Evolutionary conservation across 2,888 invertebrate genomes (phyloP).

Genomic region (Leptinotarsa tumamoca): DNA sequence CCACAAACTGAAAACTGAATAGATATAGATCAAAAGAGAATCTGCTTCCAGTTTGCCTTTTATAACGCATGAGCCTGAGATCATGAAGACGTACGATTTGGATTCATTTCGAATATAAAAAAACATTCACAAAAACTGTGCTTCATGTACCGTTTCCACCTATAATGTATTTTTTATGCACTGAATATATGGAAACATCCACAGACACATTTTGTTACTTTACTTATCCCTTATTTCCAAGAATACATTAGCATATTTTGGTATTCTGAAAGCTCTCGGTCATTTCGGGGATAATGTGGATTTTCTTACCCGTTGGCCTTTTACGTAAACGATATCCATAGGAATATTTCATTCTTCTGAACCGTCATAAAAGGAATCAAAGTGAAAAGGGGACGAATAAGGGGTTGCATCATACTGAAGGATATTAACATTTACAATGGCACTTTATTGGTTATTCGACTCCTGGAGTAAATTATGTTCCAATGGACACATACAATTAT

Average conservation of each 20-base stretch:
- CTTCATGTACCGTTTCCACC: slow-evolving; percentile 18
- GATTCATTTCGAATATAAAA: not conserved
- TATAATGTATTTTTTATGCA: slow-evolving; percentile 37
- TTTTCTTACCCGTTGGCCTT: slow-evolving; percentile 27
- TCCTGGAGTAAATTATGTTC: not conserved
- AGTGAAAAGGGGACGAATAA: slow-evolving; percentile 5
- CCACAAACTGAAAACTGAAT: too few relatives aligned
- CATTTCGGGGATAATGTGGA: slow-evolving; percentile 38
- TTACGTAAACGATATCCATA: slow-evolving; percentile 21
- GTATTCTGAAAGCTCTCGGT: slow-evolving; percentile 36
- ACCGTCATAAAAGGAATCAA: slow-evolving; percentile 20
- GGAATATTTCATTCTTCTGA: slow-evolving; percentile 26
- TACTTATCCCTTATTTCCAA: slow-evolving; percentile 36
- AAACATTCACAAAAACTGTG: not conserved
- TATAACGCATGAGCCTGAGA: too few relatives aligned
- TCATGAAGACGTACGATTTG: not conserved
- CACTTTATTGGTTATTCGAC: not conserved
- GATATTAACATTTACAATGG: not conserved
- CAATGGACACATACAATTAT: not conserved
- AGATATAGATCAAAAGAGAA: too few relatives aligned
- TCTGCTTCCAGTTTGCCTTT: too few relatives aligned
- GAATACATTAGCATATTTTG: slow-evolving; percentile 43
- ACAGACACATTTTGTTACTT: slow-evolving; percentile 42
- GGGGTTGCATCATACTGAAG: not conserved
- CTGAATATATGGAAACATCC: slow-evolving; percentile 34